phyloP scores from a whole-genome alignment of 2,888 invertebrate species.

The Nomada ruficornis region DNA sequence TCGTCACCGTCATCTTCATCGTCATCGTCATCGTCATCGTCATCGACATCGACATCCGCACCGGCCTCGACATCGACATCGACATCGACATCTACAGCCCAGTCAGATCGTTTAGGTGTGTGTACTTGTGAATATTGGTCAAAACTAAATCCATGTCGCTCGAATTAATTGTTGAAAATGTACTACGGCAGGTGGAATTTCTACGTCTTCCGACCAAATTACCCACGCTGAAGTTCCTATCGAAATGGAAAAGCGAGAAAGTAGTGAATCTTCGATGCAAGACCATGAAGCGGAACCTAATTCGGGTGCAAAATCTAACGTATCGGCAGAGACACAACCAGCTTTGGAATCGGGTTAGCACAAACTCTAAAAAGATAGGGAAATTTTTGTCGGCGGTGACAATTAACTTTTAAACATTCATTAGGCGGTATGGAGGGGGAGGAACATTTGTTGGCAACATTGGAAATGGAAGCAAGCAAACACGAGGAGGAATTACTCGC shows the following conservation, averaged over 20 bases:
- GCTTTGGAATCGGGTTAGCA: conserved; percentile 77
- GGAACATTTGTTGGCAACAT: conserved; percentile 81
- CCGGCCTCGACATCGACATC: conserved; percentile 2
- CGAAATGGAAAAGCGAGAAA: conserved; percentile 18
- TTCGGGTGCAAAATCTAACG: conserved; percentile 68
- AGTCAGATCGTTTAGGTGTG: conserved; percentile 25
- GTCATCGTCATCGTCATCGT: background rate
- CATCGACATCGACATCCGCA: background rate
- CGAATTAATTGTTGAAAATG: background rate
- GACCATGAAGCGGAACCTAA: conserved; percentile 61
- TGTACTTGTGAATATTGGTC: background rate
- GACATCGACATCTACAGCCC: background rate
- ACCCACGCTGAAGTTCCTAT: conserved; percentile 20
- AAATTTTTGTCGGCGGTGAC: background rate
- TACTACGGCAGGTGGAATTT: conserved; percentile 4
- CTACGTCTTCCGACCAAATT: conserved; percentile 22
- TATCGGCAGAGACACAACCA: conserved; percentile 77
- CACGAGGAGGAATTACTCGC: conserved; percentile 82
- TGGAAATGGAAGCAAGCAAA: conserved; percentile 82
- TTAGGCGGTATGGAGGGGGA: conserved; percentile 81
- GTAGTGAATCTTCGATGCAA: conserved; percentile 4
- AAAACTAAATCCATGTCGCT: background rate
- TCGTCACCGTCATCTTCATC: background rate
- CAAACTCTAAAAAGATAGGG: background rate
- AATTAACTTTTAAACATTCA: conserved; percentile 2